These are phyloP conservation scores for Acropternis orthonyx DNA, from an alignment of 2,797 vertebrate species.

Conservation along the genomic window DNA sequence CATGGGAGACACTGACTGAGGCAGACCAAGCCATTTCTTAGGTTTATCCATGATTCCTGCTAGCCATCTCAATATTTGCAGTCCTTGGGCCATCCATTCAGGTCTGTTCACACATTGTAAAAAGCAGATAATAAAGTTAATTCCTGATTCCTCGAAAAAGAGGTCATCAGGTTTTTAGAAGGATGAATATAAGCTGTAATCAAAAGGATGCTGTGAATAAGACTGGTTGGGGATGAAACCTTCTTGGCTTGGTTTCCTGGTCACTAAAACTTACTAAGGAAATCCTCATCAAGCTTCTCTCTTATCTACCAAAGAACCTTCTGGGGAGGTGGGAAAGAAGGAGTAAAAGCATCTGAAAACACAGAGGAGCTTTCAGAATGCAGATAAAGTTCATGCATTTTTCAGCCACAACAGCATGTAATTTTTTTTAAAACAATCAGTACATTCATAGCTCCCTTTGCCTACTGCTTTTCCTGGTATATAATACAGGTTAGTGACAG, in stretches of 20 bases:
- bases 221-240: background rate
- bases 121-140: background rate
- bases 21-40: background rate
- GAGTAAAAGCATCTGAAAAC: background rate
- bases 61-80: background rate
- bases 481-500: background rate
- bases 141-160: background rate
- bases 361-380: background rate
- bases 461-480: background rate
- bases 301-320: background rate
- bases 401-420: background rate
- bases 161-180: background rate
- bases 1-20: fast-evolving
- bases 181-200: background rate
- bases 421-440: background rate
- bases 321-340: background rate
- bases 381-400: background rate
- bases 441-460: background rate
- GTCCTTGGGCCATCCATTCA: background rate
- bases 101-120: background rate
- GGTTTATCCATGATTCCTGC: background rate
- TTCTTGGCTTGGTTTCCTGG: background rate
- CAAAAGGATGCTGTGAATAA: background rate
- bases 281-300: background rate
- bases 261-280: background rate